Conservation (phyloP, 2,113 vertebrate genomes). For the Grammomys surdaster region DNA sequence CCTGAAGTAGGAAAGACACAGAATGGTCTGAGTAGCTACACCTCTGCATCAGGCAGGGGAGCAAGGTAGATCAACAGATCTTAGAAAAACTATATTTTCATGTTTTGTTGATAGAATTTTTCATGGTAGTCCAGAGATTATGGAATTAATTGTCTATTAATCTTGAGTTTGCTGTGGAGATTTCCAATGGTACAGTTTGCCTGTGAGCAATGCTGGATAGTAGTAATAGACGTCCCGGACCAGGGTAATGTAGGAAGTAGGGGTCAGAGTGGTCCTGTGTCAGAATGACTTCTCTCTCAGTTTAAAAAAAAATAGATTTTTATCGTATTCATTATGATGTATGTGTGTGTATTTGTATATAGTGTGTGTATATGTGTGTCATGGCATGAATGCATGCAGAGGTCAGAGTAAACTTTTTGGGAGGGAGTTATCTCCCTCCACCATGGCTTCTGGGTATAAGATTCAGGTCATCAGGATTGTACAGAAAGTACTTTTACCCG, state of each 20-base stretch:
- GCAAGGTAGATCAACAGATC: background rate
- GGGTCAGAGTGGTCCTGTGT: background rate
- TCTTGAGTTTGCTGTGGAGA: background rate
- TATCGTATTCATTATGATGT: background rate
- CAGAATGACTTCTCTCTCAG: background rate
- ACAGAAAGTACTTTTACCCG: background rate
- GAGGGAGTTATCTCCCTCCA: background rate
- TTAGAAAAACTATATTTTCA: constrained; percentile 32
- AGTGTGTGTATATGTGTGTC: background rate
- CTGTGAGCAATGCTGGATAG: background rate
- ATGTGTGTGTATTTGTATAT: background rate
- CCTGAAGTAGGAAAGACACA: background rate
- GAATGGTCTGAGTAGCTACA: background rate
- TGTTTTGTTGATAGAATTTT: constrained; percentile 38
- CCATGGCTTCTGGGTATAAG: background rate
- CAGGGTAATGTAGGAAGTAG: background rate
- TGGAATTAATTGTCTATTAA: background rate
- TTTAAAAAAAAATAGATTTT: background rate
- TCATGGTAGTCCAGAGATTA: background rate
- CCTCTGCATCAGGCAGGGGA: background rate
- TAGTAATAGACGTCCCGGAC: background rate
- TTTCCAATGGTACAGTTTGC: background rate
- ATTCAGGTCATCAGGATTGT: too few relatives aligned
- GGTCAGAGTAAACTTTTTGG: background rate
- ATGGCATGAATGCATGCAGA: background rate